Evolutionary conservation across 2,113 vertebrate species (phyloP), one percentile per base, ranked within the genome.

Genomic region (Ageneiosus marmoratus): DNA sequence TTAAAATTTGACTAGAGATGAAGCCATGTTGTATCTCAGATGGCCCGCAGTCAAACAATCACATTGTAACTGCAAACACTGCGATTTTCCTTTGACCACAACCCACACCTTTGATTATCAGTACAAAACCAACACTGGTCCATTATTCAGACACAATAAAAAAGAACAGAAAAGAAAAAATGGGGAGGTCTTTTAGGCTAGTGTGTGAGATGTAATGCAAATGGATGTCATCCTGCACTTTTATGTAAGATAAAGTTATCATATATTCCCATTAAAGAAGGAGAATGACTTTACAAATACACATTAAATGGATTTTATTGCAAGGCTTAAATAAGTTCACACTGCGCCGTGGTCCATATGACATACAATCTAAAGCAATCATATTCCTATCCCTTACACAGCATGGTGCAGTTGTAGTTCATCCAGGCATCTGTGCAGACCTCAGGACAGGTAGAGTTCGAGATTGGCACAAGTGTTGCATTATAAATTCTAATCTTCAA

Each of bases 401-500:
- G 20, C 56, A 37, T 11, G 11, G 15, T 62, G 56, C 58, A 53
- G 24, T 62, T 37, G 11, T 32, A 51, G 27, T 24, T 16, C 5
- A 11, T 70, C 32, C 29, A 44, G 63, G 62, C 63, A 50, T 50
- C 46, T 51, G 56, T 56, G 18, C 41, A 12, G 44, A 72, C 51
- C 79, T 81, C 34, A 5, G 53, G 34, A 81, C 34, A 27, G 50
- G 29, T 27, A 32, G 60, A 56, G 50, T 41, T 70, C 18, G 50
- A 50, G 41, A 48, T 13, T 27, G 56, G 62, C 48, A 53, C 78
- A 70, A 67, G 58, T 65, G 44, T 5, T 50, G 80, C 18, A 32
- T 53, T 27, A 82, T 82, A 82, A 74, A 82, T 74, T 32, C 67
- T 82, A 29, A 58, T 58, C 69, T 48, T 58, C 27, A 62, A n/a